Evolutionary conservation across 30 jellyfish, hydroid and myxozoan genomes (phyloP).

Genomic region (Hydractinia symbiolongicarpus): DNA sequence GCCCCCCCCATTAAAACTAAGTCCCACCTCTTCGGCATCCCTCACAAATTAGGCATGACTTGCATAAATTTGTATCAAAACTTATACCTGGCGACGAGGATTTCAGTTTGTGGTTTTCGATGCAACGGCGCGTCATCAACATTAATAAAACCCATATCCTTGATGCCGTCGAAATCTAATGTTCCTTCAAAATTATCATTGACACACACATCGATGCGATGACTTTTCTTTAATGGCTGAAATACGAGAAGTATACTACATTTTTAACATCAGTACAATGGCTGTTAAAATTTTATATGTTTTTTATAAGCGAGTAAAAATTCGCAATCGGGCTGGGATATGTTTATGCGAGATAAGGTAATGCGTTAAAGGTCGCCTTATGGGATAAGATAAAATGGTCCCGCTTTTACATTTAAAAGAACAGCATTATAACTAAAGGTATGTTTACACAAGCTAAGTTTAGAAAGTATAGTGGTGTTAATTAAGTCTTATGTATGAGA

Average conservation of each 20-base stretch:
- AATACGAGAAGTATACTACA: not conserved
- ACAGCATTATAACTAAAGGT: too few relatives aligned
- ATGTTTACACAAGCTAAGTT: too few relatives aligned
- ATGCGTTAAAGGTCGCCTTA: too few relatives aligned
- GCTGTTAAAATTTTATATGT: not conserved
- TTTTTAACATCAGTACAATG: not conserved
- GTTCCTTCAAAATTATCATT: constrained; percentile 70
- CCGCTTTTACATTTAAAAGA: too few relatives aligned
- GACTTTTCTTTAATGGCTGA: constrained; percentile 82
- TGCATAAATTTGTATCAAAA: not conserved
- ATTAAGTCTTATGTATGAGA: too few relatives aligned
- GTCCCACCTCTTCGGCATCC: too few relatives aligned
- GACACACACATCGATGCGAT: constrained; percentile 77
- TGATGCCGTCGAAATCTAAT: constrained; percentile 21
- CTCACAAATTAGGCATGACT: too few relatives aligned
- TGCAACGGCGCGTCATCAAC: constrained; percentile 51
- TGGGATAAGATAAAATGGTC: too few relatives aligned
- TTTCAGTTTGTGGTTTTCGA: constrained; percentile 58
- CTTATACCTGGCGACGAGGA: constrained; percentile 65
- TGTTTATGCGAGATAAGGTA: too few relatives aligned
- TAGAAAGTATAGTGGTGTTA: too few relatives aligned
- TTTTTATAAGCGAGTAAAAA: not conserved
- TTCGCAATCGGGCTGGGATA: too few relatives aligned
- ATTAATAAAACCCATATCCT: constrained; percentile 31
- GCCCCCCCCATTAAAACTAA: too few relatives aligned